Evolutionary conservation across 2,888 invertebrate genomes (phyloP).

Genomic region (Neuroscelio doddi): DNA sequence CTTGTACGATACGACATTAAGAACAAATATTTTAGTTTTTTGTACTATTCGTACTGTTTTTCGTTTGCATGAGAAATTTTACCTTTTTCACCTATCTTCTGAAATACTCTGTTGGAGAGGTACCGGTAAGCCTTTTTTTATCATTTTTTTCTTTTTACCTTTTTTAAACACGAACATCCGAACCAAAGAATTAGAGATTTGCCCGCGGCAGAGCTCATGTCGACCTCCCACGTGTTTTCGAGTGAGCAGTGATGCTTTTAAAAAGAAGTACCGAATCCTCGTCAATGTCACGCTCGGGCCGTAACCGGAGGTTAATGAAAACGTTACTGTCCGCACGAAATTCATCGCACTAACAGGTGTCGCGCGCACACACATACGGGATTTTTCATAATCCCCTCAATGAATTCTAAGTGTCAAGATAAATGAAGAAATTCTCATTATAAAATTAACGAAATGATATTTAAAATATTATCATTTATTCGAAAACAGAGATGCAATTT

Average conservation of each 20-base stretch:
- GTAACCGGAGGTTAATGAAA: slow-evolving; percentile 48
- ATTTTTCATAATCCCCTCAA: too few relatives aligned
- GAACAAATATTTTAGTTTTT: too few relatives aligned
- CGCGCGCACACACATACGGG: too few relatives aligned
- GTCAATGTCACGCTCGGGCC: slow-evolving; percentile 42
- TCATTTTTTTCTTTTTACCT: slow-evolving; percentile 2
- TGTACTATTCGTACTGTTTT: too few relatives aligned
- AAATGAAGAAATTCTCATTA: not conserved
- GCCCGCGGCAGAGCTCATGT: slow-evolving; percentile 21
- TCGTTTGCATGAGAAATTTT: not conserved
- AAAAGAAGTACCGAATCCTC: slow-evolving; percentile 38
- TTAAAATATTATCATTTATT: too few relatives aligned
- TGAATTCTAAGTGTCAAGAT: not conserved
- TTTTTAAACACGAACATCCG: slow-evolving; percentile 4
- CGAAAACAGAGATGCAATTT: too few relatives aligned
- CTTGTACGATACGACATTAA: too few relatives aligned
- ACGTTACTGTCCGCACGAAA: slow-evolving; percentile 38
- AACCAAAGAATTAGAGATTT: slow-evolving; percentile 27
- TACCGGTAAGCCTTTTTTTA: not conserved
- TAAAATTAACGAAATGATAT: not conserved
- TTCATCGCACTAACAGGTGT: not conserved
- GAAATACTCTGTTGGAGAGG: not conserved
- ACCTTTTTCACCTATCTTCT: not conserved
- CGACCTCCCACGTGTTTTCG: slow-evolving; percentile 40
- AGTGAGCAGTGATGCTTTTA: slow-evolving; percentile 8